These are phyloP conservation scores for Tetheella fluctuosa DNA, from an alignment of 2,888 invertebrate species.

Conservation along the genomic window DNA sequence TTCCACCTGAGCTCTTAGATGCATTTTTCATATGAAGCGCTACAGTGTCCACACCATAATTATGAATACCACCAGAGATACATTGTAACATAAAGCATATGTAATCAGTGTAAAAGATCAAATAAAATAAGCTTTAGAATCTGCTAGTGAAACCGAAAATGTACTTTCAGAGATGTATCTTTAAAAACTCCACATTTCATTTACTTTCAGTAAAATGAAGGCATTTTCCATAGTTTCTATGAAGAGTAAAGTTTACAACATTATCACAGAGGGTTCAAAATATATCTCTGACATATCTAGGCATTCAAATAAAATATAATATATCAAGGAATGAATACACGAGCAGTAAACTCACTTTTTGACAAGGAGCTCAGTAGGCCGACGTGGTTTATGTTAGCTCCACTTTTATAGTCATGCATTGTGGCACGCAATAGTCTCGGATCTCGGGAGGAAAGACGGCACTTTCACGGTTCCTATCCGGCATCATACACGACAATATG, in stretches of 20 bases:
- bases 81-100: background rate
- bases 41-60: background rate
- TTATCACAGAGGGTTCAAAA: slow-evolving; percentile 7
- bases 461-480: slow-evolving; percentile 80
- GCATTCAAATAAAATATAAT: slow-evolving; percentile 1
- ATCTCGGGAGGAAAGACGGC: slow-evolving; percentile 69
- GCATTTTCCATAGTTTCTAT: background rate
- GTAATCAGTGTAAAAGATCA: background rate
- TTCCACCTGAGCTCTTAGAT: background rate
- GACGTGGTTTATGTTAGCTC: slow-evolving; percentile 76
- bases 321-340: slow-evolving; percentile 39
- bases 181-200: background rate
- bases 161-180: slow-evolving; percentile 11
- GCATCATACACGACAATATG: slow-evolving; percentile 76
- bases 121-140: background rate
- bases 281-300: slow-evolving; percentile 8
- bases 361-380: slow-evolving; percentile 76
- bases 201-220: background rate
- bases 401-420: slow-evolving; percentile 80
- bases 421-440: slow-evolving; percentile 70
- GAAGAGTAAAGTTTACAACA: background rate
- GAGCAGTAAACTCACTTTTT: slow-evolving; percentile 74
- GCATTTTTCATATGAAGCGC: background rate
- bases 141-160: background rate
- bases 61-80: background rate